Evolutionary conservation across 2,888 invertebrate genomes (phyloP).

Genomic region (Drosophila histrio): DNA sequence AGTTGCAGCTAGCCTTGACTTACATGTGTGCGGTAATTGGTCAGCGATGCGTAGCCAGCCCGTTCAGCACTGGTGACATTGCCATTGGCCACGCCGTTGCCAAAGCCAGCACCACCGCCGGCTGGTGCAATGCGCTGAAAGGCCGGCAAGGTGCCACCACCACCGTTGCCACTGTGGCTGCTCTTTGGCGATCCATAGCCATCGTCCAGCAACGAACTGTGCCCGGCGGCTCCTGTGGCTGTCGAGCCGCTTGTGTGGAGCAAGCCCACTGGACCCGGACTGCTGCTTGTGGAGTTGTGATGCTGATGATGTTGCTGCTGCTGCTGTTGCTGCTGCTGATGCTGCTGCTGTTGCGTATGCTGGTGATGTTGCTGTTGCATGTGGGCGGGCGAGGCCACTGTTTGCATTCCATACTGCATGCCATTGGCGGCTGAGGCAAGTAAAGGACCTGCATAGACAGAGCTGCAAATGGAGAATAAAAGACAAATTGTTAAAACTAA

Average conservation of each 20-base stretch:
- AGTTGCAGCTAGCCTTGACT: slow-evolving; percentile 41
- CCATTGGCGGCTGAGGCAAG: slow-evolving; percentile 81
- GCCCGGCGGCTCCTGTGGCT: slow-evolving; percentile 48
- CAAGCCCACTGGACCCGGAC: slow-evolving; percentile 61
- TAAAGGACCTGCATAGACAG: slow-evolving; percentile 82
- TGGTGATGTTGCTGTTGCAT: slow-evolving; percentile 54
- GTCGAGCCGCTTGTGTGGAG: slow-evolving; percentile 56
- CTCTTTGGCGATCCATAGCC: slow-evolving; percentile 82
- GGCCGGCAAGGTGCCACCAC: slow-evolving; percentile 79
- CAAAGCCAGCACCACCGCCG: slow-evolving; percentile 57
- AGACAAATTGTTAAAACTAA: not conserved
- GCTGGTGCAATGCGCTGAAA: slow-evolving; percentile 81
- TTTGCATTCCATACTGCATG: slow-evolving; percentile 80
- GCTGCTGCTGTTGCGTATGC: slow-evolving; percentile 57
- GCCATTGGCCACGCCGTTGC: slow-evolving; percentile 66
- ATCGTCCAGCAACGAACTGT: slow-evolving; percentile 68
- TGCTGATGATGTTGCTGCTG: slow-evolving; percentile 64
- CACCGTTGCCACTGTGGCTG: slow-evolving; percentile 72
- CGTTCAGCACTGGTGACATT: slow-evolving; percentile 66
- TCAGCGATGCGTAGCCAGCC: slow-evolving; percentile 76
- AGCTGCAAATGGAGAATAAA: slow-evolving; percentile 67
- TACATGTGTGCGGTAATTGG: slow-evolving; percentile 82
- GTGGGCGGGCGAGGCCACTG: slow-evolving; percentile 64
- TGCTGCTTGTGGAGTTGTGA: slow-evolving; percentile 66
- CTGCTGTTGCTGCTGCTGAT: slow-evolving; percentile 56